A percentile compares a stretch with the other conserved stretches of the same genome.
Evolutionary conservation across 2,888 invertebrate genomes (phyloP).

Genomic region (Allolobophora icterica): DNA sequence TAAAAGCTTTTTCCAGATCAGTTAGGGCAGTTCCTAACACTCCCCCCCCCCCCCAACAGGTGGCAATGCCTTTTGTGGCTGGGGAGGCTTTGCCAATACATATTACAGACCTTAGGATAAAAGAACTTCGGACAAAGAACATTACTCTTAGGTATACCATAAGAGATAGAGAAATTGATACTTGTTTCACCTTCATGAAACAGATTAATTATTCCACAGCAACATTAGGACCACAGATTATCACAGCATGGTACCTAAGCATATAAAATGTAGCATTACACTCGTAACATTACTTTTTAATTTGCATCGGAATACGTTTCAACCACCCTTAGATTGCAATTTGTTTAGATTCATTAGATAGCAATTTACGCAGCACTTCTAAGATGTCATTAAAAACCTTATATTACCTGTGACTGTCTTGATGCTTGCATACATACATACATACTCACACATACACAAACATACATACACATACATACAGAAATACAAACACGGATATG

Average conservation of each 20-base stretch:
- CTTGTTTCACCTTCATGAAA: background rate
- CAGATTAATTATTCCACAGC: background rate
- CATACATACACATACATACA: background rate
- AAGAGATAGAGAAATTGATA: background rate
- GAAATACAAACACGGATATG: background rate
- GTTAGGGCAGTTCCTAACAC: background rate
- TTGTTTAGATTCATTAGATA: background rate
- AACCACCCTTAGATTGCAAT: background rate
- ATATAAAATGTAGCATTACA: background rate
- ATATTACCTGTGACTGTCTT: background rate
- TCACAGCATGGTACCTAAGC: background rate
- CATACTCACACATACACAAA: too few species aligned
- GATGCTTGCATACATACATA: background rate
- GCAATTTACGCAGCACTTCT: background rate
- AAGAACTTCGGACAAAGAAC: background rate
- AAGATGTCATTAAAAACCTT: background rate
- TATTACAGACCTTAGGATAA: background rate
- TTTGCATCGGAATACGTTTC: background rate
- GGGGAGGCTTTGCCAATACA: background rate
- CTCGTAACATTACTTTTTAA: conserved; percentile 3
- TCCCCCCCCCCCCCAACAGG: background rate
- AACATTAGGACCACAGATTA: background rate
- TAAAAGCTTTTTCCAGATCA: background rate
- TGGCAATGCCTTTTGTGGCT: background rate
- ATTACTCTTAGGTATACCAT: background rate